These are phyloP conservation scores for Euproctis similis DNA, from an alignment of 2,888 invertebrate genomes.

Conservation along the genomic window DNA sequence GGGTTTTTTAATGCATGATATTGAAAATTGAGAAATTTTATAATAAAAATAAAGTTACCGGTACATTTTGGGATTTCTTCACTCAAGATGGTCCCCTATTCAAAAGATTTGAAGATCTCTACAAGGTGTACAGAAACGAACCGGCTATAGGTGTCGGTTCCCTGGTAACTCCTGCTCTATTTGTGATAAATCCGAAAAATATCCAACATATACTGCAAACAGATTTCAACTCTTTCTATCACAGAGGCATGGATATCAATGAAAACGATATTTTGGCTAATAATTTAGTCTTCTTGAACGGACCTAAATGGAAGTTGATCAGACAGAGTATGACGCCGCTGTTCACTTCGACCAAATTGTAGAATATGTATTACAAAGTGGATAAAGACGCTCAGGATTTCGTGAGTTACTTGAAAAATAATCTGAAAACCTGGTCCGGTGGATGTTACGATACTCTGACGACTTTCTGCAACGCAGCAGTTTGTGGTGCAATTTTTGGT, in stretches of 20 bases:
- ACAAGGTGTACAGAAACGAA: not conserved
- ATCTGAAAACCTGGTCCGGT: not conserved
- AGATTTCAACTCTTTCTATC: not conserved
- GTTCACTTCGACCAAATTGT: not conserved
- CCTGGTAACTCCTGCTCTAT: not conserved
- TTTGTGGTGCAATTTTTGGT: not conserved
- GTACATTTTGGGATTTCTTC: conserved; percentile 1
- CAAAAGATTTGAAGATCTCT: not conserved
- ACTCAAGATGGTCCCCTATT: not conserved
- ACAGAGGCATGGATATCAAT: not conserved
- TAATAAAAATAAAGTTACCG: not conserved
- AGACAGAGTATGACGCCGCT: not conserved
- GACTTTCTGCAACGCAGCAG: not conserved
- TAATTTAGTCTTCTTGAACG: not conserved
- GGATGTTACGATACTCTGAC: not conserved
- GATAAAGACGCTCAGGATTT: not conserved
- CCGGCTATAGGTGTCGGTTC: not conserved
- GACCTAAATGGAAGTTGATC: not conserved
- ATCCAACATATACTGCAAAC: not conserved
- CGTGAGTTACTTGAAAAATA: not conserved
- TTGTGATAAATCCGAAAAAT: not conserved
- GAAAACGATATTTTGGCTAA: not conserved
- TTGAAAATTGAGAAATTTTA: conserved; percentile 25
- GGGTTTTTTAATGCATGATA: conserved; percentile 39
- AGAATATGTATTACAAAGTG: not conserved